Base-by-base conservation (phyloP, 2,888 invertebrate genomes). In the Orthonychiurus folsomi region DNA sequence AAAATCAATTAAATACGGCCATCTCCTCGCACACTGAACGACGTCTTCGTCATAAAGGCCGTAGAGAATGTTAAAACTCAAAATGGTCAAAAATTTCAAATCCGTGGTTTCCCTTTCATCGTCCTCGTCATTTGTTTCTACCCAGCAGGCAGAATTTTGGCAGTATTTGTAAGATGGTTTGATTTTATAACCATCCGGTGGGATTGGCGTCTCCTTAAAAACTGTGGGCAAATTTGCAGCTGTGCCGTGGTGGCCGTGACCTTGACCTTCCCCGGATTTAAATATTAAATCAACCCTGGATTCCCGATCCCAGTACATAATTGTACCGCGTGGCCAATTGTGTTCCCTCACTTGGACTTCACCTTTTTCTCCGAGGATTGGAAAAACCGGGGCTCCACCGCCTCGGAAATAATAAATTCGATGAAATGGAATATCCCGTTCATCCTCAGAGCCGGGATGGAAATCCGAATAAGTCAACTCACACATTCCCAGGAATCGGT, bases 401-500 rank as follows among this genome's bases (percentile, higher is more conserved):
- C 57, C 61, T 61, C 67, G 37, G 47, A 67, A 67, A 52, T 67
- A 67, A 47, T 65, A 67, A 0, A 67, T 52, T 9, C 67, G 28
- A 57, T 67, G 67, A 58, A 56, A 67, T 15, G 67, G 67, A 53
- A 67, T 65, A n/a, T 67, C 67, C 5, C 63, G 60, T 24, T 55
- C 27, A 28, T 57, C 48, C n/a, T 23, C 56, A 3, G 26, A n/a
- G n/a, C 56, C 56, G 5, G 65, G 65, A 3, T 60, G 15, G 47
- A 56, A 67, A 1, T 65, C 65, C 15, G 48, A 53, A 37, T 61
- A 63, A 12, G 63, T 37, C 15, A 67, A 12, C 56, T 67, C 67
- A 54, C 67, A 67, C 50, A 62, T 67, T 50, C 67, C 67, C 2
- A 67, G 60, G 58, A 67, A 67, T 18, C 67, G 53, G 50, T 67